Evolutionary conservation across 92 coral and sea anemone species (phyloP).

Genomic region (Siderastrea radians): DNA sequence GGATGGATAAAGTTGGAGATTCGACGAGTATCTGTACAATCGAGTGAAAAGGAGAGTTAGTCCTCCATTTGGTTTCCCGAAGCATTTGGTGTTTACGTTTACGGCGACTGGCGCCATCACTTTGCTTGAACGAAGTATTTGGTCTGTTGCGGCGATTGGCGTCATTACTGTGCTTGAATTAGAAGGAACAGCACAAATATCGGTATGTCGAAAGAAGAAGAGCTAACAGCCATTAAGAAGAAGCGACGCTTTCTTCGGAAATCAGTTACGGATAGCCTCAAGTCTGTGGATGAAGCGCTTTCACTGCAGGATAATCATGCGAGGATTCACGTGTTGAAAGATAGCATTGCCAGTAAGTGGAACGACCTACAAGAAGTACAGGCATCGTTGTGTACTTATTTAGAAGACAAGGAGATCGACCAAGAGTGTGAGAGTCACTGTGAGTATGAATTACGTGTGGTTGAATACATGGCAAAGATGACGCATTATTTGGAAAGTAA

Average conservation of each 20-base stretch:
- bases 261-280: slow-evolving; percentile 21
- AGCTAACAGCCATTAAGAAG: slow-evolving; percentile 27
- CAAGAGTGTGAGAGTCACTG: slow-evolving; percentile 23
- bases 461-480: slow-evolving; percentile 37
- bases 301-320: not conserved
- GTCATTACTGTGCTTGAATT: no score
- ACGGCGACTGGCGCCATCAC: no score
- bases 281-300: slow-evolving; percentile 29
- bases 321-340: slow-evolving; percentile 20
- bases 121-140: no score
- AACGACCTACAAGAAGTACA: slow-evolving; percentile 37
- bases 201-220: slow-evolving; percentile 20
- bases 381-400: slow-evolving; percentile 5
- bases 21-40: no score
- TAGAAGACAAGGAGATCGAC: slow-evolving; percentile 24
- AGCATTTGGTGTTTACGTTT: no score
- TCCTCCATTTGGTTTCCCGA: no score
- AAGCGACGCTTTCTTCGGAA: slow-evolving; percentile 30
- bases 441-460: slow-evolving; percentile 25
- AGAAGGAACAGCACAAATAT: not conserved
- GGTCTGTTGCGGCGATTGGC: no score
- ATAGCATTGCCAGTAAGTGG: slow-evolving; percentile 19
- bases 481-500: not conserved
- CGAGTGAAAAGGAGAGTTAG: no score
- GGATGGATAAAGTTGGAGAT: no score